These are phyloP conservation scores for Drepanosiphum platanoidis DNA, from an alignment of 2,888 invertebrate species.

Conservation along the genomic window DNA sequence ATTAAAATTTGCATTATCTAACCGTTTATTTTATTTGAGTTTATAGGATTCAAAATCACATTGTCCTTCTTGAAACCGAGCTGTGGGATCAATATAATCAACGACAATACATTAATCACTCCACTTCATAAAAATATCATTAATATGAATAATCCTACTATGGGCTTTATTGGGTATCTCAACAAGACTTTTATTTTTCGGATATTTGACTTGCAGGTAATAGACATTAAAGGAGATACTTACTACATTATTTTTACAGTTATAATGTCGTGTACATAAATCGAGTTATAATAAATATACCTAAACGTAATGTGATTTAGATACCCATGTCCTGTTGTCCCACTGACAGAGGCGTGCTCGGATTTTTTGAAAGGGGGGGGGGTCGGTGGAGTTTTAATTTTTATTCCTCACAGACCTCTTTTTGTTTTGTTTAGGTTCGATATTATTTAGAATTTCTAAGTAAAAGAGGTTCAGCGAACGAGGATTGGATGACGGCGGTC, in stretches of 20 bases:
- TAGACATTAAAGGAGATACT: not conserved
- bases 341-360: too few relatives aligned
- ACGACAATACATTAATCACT: slow-evolving; percentile 38
- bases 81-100: slow-evolving; percentile 34
- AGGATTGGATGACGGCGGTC: slow-evolving; percentile 25
- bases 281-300: too few relatives aligned
- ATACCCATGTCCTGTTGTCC: too few relatives aligned
- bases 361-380: too few relatives aligned
- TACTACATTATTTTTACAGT: not conserved
- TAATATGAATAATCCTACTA: slow-evolving; percentile 53
- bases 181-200: slow-evolving; percentile 38
- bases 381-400: too few relatives aligned
- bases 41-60: slow-evolving; percentile 34
- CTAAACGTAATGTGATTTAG: too few relatives aligned
- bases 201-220: slow-evolving; percentile 55
- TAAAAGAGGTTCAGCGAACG: not conserved
- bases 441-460: slow-evolving; percentile 47
- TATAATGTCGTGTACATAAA: too few relatives aligned
- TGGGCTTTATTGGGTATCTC: slow-evolving; percentile 54
- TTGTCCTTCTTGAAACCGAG: slow-evolving; percentile 42
- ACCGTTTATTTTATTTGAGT: not conserved
- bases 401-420: too few relatives aligned
- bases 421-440: slow-evolving; percentile 28
- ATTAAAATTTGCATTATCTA: too few relatives aligned
- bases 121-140: slow-evolving; percentile 50